Percentiles rank a stretch among this genome's conserved stretches.
These are phyloP conservation scores for Empis stercorea DNA, from an alignment of 2,888 invertebrate genomes.

Conservation along the genomic window DNA sequence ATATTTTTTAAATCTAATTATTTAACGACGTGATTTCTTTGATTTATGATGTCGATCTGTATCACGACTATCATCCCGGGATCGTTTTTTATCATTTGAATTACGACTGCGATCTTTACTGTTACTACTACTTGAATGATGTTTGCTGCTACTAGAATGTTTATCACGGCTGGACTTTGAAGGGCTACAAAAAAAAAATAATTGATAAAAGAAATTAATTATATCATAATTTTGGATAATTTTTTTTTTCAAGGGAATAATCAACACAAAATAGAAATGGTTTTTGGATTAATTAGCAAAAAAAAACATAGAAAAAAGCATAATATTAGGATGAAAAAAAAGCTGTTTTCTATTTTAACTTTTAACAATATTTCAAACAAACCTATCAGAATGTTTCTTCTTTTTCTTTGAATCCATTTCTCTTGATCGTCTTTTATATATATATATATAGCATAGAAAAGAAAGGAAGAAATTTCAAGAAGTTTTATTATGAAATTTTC, in stretches of 20 bases:
- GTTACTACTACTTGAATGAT: constrained; percentile 6
- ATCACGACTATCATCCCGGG: constrained; percentile 62
- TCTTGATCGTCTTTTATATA: neutral
- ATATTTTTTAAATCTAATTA: neutral
- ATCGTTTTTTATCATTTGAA: constrained; percentile 52
- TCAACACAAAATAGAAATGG: neutral
- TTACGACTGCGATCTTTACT: constrained; percentile 22
- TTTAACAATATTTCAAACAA: constrained; percentile 1
- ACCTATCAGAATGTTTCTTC: constrained; percentile 13
- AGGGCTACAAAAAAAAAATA: constrained; percentile 15
- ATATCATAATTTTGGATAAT: neutral
- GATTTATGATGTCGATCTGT: constrained; percentile 44
- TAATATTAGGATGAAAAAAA: neutral
- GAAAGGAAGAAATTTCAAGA: too few relatives aligned
- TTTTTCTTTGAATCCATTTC: constrained; percentile 12
- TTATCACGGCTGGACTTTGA: constrained; percentile 32
- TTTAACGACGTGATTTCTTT: constrained; percentile 49
- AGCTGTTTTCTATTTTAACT: neutral
- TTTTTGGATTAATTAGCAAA: neutral
- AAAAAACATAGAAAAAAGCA: neutral
- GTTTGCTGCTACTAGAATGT: constrained; percentile 23
- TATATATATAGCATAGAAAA: too few relatives aligned
- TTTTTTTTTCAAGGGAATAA: neutral
- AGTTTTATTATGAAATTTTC: too few relatives aligned
- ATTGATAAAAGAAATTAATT: neutral